A percentile compares a stretch with the other conserved stretches of the same genome.
phyloP scores from a whole-genome alignment of 2,797 vertebrate genomes.

The Esox masquinongy region DNA sequence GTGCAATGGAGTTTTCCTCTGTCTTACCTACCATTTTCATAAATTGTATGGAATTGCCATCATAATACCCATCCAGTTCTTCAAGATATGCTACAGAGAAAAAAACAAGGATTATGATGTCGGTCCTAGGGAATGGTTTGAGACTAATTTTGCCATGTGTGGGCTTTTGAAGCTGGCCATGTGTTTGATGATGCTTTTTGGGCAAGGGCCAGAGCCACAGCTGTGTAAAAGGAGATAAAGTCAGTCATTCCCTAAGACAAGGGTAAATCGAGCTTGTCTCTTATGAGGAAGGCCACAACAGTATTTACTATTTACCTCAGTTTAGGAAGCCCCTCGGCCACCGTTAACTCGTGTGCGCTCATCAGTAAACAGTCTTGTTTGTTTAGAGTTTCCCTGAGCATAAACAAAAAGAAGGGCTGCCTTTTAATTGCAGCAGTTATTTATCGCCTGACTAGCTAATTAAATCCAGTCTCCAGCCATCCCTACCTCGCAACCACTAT shows the following conservation, averaged over 20 bases:
- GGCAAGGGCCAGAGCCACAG: constrained; percentile 54
- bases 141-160: background rate
- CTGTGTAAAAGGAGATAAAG: constrained; percentile 63
- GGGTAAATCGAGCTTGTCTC: constrained; percentile 63
- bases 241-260: constrained; percentile 46
- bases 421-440: constrained; percentile 51
- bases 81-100: background rate
- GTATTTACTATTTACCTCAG: constrained; percentile 57
- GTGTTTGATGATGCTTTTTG: constrained; percentile 49
- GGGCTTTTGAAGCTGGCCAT: constrained; percentile 43
- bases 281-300: constrained; percentile 51
- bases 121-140: background rate
- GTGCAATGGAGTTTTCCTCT: no score
- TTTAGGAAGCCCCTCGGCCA: constrained; percentile 32
- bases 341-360: constrained; percentile 28
- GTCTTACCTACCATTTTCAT: no score
- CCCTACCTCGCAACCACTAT: constrained; percentile 30
- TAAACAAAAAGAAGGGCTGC: constrained; percentile 40
- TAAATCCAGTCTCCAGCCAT: constrained; percentile 55
- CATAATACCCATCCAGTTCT: background rate
- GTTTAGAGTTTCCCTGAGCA: constrained; percentile 43
- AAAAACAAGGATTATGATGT: background rate
- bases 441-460: constrained; percentile 65
- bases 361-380: constrained; percentile 40
- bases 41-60: no score